Base-by-base conservation (phyloP, 2,888 invertebrate genomes). In the Drosophila longiperda region DNA sequence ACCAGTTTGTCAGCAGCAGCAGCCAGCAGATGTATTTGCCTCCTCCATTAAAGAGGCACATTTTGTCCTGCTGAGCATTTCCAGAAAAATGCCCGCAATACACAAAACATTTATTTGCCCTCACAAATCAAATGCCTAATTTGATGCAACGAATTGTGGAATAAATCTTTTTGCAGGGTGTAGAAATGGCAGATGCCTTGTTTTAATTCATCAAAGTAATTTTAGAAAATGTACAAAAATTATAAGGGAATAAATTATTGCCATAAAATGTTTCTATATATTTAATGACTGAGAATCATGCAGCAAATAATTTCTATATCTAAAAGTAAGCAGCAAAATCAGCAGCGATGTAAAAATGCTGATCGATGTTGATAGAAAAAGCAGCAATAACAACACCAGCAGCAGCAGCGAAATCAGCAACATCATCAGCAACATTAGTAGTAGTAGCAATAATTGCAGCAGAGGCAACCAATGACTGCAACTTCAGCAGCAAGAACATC, bases 1-100 rank as follows among this genome's bases (percentile, higher is more conserved):
- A 74, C 55, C 80, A 81, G 83, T 82, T 74, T 83, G 84, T 82
- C 83, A 88, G 88, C 86, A 75, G 69, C 58, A 26, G 48, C 48
- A 48, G 34, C 33, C 71, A 73, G 77, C 90, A 90, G 87, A 80
- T 87, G 87, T 81, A 64, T 75, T 74, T 40, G 29, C 50, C 64
- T 52, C 80, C 29, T 54, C 42, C 42, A 36, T 52, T 45, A 45
- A 45, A 45, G 20, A 45, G 23, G 32, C 36, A 49, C 58, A 33
- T 67, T 58, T 48, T 48, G 40, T 80, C 81, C 63, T 45, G 78
- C 78, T 73, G 81, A 45, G 81, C 58, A 50, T 48, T 32, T 64
- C 49, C 64, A 61, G 61, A 75, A 73, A 73, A 71, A 71, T 75
- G 67, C 58, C 62, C 66, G 61, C 73, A 69, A 80, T 66, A 72